These are phyloP conservation scores for Thalassarche chlororhynchos DNA, from an alignment of 2,113 vertebrate genomes.

Conservation along the genomic window DNA sequence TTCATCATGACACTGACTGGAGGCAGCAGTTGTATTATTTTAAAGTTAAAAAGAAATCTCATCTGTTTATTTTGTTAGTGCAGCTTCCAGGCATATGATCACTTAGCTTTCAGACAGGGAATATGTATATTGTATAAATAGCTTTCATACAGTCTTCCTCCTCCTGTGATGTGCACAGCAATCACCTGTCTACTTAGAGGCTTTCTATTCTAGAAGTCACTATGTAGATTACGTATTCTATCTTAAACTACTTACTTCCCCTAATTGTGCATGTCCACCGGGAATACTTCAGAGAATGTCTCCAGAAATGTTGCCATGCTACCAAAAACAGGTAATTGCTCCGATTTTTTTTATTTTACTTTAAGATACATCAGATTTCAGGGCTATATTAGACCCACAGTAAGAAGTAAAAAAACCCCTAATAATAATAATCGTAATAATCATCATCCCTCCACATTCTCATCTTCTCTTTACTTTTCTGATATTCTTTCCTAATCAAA, in stretches of 20 bases:
- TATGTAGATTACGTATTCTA: neutral
- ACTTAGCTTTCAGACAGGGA: slow-evolving; percentile 41
- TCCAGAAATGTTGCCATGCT: neutral
- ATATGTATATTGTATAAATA: slow-evolving; percentile 50
- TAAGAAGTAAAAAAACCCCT: neutral
- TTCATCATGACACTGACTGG: neutral
- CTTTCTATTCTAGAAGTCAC: slow-evolving; percentile 8
- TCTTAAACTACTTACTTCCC: neutral
- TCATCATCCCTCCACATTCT: neutral
- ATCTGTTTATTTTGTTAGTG: slow-evolving; percentile 36
- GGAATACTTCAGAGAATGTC: neutral
- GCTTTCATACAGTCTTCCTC: neutral
- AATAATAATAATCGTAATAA: neutral
- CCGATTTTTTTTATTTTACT: neutral
- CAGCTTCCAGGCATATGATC: slow-evolving; percentile 34
- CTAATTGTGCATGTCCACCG: neutral
- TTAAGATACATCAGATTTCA: neutral
- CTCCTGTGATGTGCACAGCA: neutral
- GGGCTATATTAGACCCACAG: neutral
- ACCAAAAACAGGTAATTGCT: neutral
- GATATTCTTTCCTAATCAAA: neutral
- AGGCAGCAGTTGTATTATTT: slow-evolving; percentile 17
- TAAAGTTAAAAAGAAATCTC: slow-evolving; percentile 33
- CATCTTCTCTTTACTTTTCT: neutral
- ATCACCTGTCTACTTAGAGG: slow-evolving; percentile 17